Percentiles rank a stretch among this genome's conserved stretches.
These are phyloP conservation scores for Drosophila seguyi DNA, from an alignment of 1,140 invertebrate genomes.

Conservation along the genomic window DNA sequence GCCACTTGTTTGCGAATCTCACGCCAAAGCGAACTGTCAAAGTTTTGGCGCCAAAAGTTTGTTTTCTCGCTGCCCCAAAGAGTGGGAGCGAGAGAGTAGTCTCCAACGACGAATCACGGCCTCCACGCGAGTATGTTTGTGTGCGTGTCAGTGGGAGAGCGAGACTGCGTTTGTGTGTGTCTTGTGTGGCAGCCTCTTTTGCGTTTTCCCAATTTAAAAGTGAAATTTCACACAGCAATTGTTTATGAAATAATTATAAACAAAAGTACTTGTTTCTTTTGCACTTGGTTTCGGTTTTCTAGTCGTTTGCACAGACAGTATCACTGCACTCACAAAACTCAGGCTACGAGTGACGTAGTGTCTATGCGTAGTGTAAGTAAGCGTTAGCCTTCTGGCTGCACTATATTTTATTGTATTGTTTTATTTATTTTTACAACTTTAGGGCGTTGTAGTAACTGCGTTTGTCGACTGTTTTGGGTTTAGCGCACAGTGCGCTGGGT, in stretches of 20 bases:
- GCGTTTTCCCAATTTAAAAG: constrained; percentile 58
- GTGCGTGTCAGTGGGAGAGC: constrained; percentile 31
- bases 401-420: constrained; percentile 15
- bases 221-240: constrained; percentile 71
- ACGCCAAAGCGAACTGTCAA: constrained; percentile 73
- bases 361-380: background rate
- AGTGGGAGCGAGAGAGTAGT: constrained; percentile 50
- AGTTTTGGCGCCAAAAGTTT: constrained; percentile 80
- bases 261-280: constrained; percentile 38
- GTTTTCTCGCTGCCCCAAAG: constrained; percentile 53
- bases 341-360: background rate
- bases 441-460: constrained; percentile 9
- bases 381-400: constrained; percentile 11
- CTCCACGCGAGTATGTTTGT: constrained; percentile 54
- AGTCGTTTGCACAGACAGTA: background rate
- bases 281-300: constrained; percentile 23
- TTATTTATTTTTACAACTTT: constrained; percentile 39
- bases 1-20: constrained; percentile 72
- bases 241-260: constrained; percentile 69
- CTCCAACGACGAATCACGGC: constrained; percentile 47
- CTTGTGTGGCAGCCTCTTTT: constrained; percentile 52
- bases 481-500: constrained; percentile 43
- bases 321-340: constrained; percentile 27
- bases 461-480: constrained; percentile 35
- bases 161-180: constrained; percentile 32